A percentile compares a stretch with the other conserved stretches of the same genome.
phyloP scores from a whole-genome alignment of 2,888 invertebrate genomes.

The Pachliopta kotzebuea region DNA sequence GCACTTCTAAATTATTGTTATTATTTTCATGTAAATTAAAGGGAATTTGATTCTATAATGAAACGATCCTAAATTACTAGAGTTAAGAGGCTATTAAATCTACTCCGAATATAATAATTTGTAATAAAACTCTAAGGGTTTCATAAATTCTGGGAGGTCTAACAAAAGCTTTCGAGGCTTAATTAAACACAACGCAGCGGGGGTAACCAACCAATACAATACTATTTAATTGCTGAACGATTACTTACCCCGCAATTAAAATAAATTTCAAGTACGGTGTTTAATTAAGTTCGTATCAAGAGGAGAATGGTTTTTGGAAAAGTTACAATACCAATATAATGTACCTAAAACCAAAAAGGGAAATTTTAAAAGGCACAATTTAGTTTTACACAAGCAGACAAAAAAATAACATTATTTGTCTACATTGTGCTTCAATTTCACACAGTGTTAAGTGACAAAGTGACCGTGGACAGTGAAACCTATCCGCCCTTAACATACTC shows the following conservation, averaged over 20 bases:
- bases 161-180: conserved; percentile 61
- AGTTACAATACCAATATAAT: too few relatives aligned
- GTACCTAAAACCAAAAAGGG: too few relatives aligned
- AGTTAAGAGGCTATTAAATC: conserved; percentile 21
- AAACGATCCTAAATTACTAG: conserved; percentile 9
- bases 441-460: too few relatives aligned
- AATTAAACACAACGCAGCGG: conserved; percentile 70
- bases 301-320: neutral
- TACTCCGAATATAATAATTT: conserved; percentile 49
- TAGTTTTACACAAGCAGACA: too few relatives aligned
- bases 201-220: conserved; percentile 67
- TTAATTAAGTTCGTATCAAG: conserved; percentile 16
- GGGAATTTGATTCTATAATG: conserved; percentile 12
- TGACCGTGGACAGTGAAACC: too few relatives aligned
- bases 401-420: too few relatives aligned
- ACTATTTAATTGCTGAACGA: conserved; percentile 75
- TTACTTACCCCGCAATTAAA: conserved; percentile 20
- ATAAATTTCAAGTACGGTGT: conserved; percentile 3
- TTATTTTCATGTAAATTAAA: neutral
- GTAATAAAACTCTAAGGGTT: conserved; percentile 60
- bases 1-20: too few relatives aligned
- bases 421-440: too few relatives aligned
- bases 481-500: too few relatives aligned
- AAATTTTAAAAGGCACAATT: too few relatives aligned
- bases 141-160: conserved; percentile 45